These are phyloP conservation scores for Antheraea yamamai DNA, from an alignment of 2,888 invertebrate genomes.

Conservation along the genomic window DNA sequence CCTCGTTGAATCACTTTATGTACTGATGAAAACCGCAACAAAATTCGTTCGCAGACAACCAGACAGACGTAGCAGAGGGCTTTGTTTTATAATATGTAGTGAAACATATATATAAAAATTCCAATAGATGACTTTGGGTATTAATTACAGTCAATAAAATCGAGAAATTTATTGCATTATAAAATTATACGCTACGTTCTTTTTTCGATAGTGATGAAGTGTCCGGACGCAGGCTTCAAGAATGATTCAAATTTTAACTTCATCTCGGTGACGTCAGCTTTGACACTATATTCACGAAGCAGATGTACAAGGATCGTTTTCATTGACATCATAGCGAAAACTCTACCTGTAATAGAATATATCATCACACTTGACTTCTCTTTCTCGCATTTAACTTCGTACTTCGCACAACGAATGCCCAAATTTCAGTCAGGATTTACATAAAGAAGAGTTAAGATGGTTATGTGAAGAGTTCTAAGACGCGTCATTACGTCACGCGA, in stretches of 20 bases:
- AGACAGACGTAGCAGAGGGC: too few species aligned
- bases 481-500: too few species aligned
- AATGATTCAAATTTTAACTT: constrained; percentile 18
- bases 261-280: constrained; percentile 23
- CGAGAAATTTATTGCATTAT: not conserved
- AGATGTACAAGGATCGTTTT: constrained; percentile 23
- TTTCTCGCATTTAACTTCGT: not conserved
- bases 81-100: too few species aligned
- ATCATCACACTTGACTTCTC: not conserved
- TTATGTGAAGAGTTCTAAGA: too few species aligned
- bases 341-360: constrained; percentile 25
- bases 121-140: not conserved
- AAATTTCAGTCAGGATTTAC: too few species aligned
- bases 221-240: constrained; percentile 20
- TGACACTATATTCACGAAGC: constrained; percentile 19
- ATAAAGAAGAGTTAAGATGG: too few species aligned
- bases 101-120: not conserved
- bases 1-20: too few species aligned
- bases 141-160: not conserved
- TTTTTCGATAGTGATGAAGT: constrained; percentile 11
- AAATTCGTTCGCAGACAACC: too few species aligned
- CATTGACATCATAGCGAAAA: constrained; percentile 24
- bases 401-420: too few species aligned
- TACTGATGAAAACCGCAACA: too few species aligned
- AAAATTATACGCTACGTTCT: not conserved